A percentile compares a stretch with the other conserved stretches of the same genome.
Conservation (phyloP, 2,888 invertebrate genomes). For the Seira sanloemensis region DNA sequence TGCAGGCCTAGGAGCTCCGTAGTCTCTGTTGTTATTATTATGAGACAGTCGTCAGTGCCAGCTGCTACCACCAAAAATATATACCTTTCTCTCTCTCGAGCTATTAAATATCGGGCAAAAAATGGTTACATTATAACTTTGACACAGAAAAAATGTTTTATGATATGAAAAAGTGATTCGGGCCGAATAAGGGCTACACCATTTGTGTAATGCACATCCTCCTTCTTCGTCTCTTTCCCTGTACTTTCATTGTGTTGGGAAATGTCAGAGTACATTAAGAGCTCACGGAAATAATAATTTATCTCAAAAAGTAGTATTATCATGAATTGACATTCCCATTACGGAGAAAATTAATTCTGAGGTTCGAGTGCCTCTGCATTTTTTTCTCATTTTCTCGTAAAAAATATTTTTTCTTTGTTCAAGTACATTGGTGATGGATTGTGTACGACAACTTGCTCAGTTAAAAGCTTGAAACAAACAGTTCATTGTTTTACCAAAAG, state of each 20-base stretch:
- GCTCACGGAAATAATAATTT: conserved; percentile 8
- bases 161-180: background rate
- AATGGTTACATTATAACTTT: conserved; percentile 35
- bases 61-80: conserved; percentile 21
- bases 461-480: background rate
- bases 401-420: too few species aligned
- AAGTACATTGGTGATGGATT: too few species aligned
- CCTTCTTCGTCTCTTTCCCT: too few species aligned
- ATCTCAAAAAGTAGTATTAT: background rate
- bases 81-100: too few species aligned
- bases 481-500: background rate
- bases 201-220: too few species aligned
- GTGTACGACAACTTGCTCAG: too few species aligned
- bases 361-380: too few species aligned
- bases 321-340: background rate
- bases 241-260: too few species aligned
- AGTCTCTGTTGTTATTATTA: background rate
- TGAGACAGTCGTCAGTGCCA: conserved; percentile 37
- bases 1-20: background rate
- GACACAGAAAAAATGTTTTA: conserved; percentile 33
- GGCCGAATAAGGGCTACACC: background rate
- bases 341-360: too few species aligned
- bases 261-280: conserved; percentile 19
- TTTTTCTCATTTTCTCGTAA: too few species aligned
- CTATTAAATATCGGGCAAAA: conserved; percentile 51